A percentile compares a stretch with the other conserved stretches of the same genome.
Evolutionary conservation across 2,888 invertebrate species (phyloP).

Genomic region (Xestoiulus laeticollis): DNA sequence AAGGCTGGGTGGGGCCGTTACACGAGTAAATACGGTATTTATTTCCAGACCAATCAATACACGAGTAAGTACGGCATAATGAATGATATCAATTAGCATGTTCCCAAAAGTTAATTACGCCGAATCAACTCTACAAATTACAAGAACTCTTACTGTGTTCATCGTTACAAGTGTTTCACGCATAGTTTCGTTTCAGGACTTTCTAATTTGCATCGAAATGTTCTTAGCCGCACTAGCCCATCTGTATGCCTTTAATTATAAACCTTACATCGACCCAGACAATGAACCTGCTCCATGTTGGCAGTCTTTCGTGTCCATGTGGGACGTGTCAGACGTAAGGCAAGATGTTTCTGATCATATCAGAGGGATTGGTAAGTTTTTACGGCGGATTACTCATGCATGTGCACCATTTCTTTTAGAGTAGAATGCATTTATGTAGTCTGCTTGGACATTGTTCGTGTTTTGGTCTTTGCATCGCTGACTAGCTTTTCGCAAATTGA

Average conservation of each 20-base stretch:
- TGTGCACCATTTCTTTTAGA: background rate
- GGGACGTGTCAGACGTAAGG: conserved; percentile 95
- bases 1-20: too few species aligned
- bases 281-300: conserved; percentile 71
- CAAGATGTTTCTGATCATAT: conserved; percentile 92
- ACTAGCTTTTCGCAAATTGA: background rate
- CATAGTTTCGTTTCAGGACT: conserved; percentile 72
- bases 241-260: conserved; percentile 94
- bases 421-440: background rate
- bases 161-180: background rate
- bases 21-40: too few species aligned
- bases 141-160: background rate
- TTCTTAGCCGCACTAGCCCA: conserved; percentile 95
- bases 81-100: too few species aligned
- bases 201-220: conserved; percentile 97
- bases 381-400: background rate
- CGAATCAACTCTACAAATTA: background rate
- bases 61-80: too few species aligned
- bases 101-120: too few species aligned
- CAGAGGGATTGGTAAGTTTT: conserved; percentile 78
- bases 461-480: background rate
- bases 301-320: conserved; percentile 88
- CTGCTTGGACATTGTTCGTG: background rate
- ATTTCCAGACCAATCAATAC: too few species aligned
- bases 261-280: conserved; percentile 75